A percentile compares a stretch with the other conserved stretches of the same genome.
Conservation (phyloP, 2,113 vertebrate genomes). For the Microtus montanus region DNA sequence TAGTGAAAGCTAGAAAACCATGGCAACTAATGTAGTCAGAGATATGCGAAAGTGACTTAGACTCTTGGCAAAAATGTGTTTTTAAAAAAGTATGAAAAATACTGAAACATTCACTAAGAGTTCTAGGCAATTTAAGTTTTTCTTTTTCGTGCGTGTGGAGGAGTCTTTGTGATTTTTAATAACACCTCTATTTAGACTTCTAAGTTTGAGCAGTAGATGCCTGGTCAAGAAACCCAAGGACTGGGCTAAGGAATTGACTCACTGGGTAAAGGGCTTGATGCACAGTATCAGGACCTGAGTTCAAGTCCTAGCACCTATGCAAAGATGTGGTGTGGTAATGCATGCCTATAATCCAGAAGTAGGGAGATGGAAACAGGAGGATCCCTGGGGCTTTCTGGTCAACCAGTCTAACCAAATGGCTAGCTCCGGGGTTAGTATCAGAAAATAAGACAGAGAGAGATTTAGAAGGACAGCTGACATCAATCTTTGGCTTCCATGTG, state of each 20-base stretch:
- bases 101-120: constrained; percentile 67
- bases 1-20: constrained; percentile 62
- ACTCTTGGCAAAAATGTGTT: constrained; percentile 72
- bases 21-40: constrained; percentile 74
- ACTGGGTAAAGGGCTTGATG: neutral
- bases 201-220: constrained; percentile 19
- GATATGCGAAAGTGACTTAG: constrained; percentile 69
- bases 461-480: neutral
- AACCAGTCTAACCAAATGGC: neutral
- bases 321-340: neutral
- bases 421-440: neutral
- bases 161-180: constrained; percentile 61
- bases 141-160: constrained; percentile 71
- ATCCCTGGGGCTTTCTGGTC: neutral
- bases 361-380: neutral
- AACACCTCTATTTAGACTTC: constrained; percentile 64
- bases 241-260: neutral
- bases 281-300: neutral
- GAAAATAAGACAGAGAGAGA: neutral
- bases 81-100: constrained; percentile 53
- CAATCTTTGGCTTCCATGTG: too few relatives aligned
- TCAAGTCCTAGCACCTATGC: neutral
- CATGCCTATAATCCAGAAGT: neutral
- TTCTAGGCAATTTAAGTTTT: constrained; percentile 63
- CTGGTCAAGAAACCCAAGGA: neutral